Evolutionary conservation across 2,113 vertebrate species (phyloP), one percentile per base, ranked within the genome.

Genomic region (Chionomys nivalis): DNA sequence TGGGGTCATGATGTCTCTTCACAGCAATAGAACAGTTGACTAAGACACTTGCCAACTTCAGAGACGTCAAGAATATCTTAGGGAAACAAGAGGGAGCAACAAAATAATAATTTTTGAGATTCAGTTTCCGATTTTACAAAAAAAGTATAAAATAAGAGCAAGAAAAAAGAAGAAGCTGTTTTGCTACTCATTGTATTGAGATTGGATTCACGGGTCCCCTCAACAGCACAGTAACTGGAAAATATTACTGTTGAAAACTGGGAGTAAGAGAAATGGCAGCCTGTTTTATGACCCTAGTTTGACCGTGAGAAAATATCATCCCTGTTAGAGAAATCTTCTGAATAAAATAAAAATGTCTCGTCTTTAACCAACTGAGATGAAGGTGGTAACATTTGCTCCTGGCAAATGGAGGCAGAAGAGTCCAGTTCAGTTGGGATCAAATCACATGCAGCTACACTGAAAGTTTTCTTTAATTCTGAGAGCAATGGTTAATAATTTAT

Each of bases 401-500:
- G 58, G 82, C n/a, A 88, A 90, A 93, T 88, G 19, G 88, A 85
- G 85, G 36, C 42, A 76, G 12, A 26, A 91, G 12, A 83, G 31
- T 72, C 44, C 76, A 55, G 42, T 72, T 39, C 76, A 63, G 24
- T 31, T 47, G 21, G 28, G 58, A 89, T 93, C 1, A 31, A 33
- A 82, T 90, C 42, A 24, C 0, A 8, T 6, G 5, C 0, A 19
- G 61, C 44, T 39, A 8, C 12, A 7, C 33, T 70, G 75, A 93
- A 61, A n/a, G 87, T 88, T 42, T 44, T 33, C 1, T 33, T 44
- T 94, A 73, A 94, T 93, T 47, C 39, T 92, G 79, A 49, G 13
- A 91, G 36, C 23, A 91, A 66, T 73, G 75, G 42, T 91, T 47
- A 90, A 89, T 95, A 89, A 95, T n/a, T 63, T 13, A 63, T 58